Evolutionary conservation across 2,797 vertebrate genomes (phyloP), one percentile per base, ranked within the genome.

Genomic region (Silurus lanzhouensis): DNA sequence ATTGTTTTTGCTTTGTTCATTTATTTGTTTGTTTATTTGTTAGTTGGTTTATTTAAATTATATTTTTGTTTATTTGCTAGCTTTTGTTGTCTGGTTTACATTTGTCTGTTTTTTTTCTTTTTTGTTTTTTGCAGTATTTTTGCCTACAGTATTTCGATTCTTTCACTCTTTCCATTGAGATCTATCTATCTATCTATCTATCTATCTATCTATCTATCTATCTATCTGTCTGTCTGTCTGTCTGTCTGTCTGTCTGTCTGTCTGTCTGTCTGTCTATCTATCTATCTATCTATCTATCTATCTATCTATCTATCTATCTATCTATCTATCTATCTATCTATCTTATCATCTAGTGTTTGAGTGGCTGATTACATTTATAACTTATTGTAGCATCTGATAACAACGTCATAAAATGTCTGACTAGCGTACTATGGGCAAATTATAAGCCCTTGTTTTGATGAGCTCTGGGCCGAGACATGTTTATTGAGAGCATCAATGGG

Each of bases 371-470:
- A n/a, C 20, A 1, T 22, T 48, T 72, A 72, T 22, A 15, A 13
- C 25, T 55, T 25, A 52, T 52, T 25, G n/a, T 25, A 55, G 48
- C 48, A 2, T 57, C 46, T 27, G n/a, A 55, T 75, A 75, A 75
- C 13, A 25, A n/a, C 48, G 19, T 55, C 72, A 57, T 75, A 19
- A 75, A 75, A 57, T 76, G 75, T 27, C 74, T 58, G 74, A 58
- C 74, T 31, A 19, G 8, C 27, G 0, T 60, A 38, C 8, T 31
- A 19, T 48, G 38, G 68, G 55, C 74, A 19, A 70, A 22, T 58
- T 72, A 58, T 48, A 44, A 70, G 13, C 58, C 58, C 52, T 66
- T 75, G 72, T 68, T 81, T 82, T 70, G 70, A 81, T 87, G 61
- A 44, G 57, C 57, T 44, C 81, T 46, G 57, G 72, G 72, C 81